Base-by-base conservation (phyloP, 2,113 vertebrate species). In the Esox niger region DNA sequence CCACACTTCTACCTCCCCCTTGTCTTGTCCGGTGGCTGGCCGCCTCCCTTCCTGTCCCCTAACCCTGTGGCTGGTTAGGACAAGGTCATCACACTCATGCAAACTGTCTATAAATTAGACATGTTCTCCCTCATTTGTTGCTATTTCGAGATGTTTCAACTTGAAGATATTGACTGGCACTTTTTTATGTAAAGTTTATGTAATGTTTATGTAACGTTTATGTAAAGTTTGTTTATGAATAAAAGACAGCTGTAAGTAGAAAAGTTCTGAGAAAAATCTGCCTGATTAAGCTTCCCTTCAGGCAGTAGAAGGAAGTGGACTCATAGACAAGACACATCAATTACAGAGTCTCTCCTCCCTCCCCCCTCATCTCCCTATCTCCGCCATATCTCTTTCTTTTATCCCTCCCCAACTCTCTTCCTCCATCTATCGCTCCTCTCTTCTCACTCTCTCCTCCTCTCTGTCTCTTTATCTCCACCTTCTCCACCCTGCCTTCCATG, bases 51-150 rank as follows among this genome's bases (percentile, higher is more conserved):
- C 6, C 29, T 26, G 52, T 26, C 8, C 23, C 58, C 59, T 47
- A 52, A 56, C 71, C 21, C 15, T 52, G 79, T 63, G 82, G 78
- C 80, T 83, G 80, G 74, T 78, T 68, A 84, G 67, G 82, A 82
- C 83, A 74, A 84, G 73, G 82, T 84, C 80, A 81, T 49, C 69
- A 57, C 25, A 74, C 35, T 38, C 10, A 38, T 38, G 35, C 82
- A 84, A 68, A 83, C 62, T 30, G 21, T 26, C 47, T n/a, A 77
- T 69, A 57, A 58, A 58, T n/a, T n/a, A n/a, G n/a, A n/a, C n/a
- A n/a, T n/a, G n/a, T n/a, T n/a, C n/a, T n/a, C n/a, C n/a, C n/a
- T n/a, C n/a, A n/a, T n/a, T n/a, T n/a, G n/a, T n/a, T n/a, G n/a
- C n/a, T n/a, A n/a, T n/a, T n/a, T n/a, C n/a, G n/a, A n/a, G 49